Evolutionary conservation across 2,113 vertebrate genomes (phyloP), one percentile per base, ranked within the genome.

Genomic region (Centropus bengalensis): DNA sequence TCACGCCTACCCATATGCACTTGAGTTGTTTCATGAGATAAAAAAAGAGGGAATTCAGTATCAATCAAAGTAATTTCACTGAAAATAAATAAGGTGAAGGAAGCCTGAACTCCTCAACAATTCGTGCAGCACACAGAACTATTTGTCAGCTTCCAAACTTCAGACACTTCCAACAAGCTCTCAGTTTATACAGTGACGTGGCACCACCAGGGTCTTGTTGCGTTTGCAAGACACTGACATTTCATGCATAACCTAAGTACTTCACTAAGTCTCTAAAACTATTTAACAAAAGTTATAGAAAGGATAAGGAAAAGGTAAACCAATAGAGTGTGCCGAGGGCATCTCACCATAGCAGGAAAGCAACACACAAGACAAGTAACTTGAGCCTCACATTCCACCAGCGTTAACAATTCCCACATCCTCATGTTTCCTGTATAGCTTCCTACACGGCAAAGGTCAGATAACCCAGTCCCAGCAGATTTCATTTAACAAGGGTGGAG

Each of bases 321-420:
- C 6, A 11, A 5, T 20, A 30, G 14, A 59, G 16, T 36, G 9
- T 14, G 54, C 6, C 1, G 3, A 86, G 7, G 33, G 26, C 17
- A 22, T 54, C 24, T 62, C 77, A 59, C 10, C 0, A 0, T 4
- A 3, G 5, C 5, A 67, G 21, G 6, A 94, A 86, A 64, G 14
- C 26, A 81, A 74, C 4, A 6, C 9, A n/a, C 4, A 16, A 42
- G 5, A 26, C 2, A 60, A 64, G 2, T 4, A 58, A 23, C 0
- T 21, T 14, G 12, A 86, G 8, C 42, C 47, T 62, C 40, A 58
- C 5, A 27, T 40, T 66, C 47, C 16, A 4, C 42, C 4, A 19
- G 12, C 12, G 7, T 47, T 51, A 36, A n/a, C 3, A 55, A 51
- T 24, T 12, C 8, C 30, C 30, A 3, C 0, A 0, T 49, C n/a